Evolutionary conservation across 1,140 invertebrate species (phyloP).

Genomic region (Drosophila fuyamai): DNA sequence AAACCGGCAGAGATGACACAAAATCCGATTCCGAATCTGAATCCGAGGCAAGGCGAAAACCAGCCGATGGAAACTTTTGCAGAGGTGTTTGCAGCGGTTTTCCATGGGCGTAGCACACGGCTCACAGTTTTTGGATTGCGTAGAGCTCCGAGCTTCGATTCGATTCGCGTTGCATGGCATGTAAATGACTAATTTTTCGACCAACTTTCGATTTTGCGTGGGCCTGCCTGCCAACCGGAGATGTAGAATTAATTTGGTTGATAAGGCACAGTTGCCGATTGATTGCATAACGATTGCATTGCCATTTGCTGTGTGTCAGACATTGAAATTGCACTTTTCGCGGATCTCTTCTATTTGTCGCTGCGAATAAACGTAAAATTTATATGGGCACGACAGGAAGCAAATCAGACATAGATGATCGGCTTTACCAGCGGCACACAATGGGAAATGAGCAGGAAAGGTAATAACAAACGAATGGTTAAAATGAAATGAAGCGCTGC

Average conservation of each 20-base stretch:
- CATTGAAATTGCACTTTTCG: constrained; percentile 46
- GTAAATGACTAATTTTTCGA: constrained; percentile 79
- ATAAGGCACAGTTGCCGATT: constrained; percentile 60
- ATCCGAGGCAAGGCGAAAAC: constrained; percentile 22
- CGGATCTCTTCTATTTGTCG: constrained; percentile 47
- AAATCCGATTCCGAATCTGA: constrained; percentile 53
- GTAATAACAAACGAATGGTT: constrained; percentile 46
- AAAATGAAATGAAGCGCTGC: constrained; percentile 58
- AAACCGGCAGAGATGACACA: constrained; percentile 82
- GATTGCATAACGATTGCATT: constrained; percentile 70
- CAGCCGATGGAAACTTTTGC: constrained; percentile 45
- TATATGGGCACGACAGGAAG: constrained; percentile 84
- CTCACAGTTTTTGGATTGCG: neutral
- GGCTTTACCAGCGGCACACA: constrained; percentile 35
- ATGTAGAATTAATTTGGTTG: constrained; percentile 81
- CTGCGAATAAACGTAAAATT: constrained; percentile 54
- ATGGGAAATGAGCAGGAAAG: constrained; percentile 47
- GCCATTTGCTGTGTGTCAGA: constrained; percentile 39
- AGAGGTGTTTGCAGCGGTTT: constrained; percentile 48
- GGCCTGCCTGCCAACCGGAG: constrained; percentile 26
- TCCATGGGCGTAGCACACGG: constrained; percentile 37
- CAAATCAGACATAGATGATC: constrained; percentile 81
- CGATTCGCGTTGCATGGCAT: constrained; percentile 63
- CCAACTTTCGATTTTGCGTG: constrained; percentile 74
- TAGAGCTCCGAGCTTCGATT: constrained; percentile 9